Evolutionary conservation across 2,113 vertebrate species (phyloP).

Genomic region (Rostratula benghalensis): DNA sequence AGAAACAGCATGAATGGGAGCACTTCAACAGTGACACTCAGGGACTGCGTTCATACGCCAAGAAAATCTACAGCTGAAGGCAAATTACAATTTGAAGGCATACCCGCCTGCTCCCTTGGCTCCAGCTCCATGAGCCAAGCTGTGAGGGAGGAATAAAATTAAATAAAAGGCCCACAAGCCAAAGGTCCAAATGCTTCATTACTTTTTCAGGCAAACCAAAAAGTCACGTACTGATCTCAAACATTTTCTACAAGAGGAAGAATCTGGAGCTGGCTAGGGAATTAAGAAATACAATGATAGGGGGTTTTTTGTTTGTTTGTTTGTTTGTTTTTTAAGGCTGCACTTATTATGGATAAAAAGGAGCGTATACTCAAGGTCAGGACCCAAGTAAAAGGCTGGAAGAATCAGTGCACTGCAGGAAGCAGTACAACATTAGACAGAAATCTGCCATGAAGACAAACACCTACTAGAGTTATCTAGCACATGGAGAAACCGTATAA

Average conservation of each 20-base stretch:
- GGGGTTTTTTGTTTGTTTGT: too few species aligned
- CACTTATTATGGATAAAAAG: background rate
- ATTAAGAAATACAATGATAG: background rate
- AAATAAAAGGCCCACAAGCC: background rate
- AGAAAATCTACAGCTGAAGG: constrained; percentile 24
- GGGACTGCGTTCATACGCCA: background rate
- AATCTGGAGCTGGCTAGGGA: background rate
- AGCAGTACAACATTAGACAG: background rate
- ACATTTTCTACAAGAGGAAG: background rate
- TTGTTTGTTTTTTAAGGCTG: background rate
- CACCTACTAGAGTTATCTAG: background rate
- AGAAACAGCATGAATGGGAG: background rate
- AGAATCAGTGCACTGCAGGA: background rate
- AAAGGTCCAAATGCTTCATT: constrained; percentile 1
- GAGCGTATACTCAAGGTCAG: background rate
- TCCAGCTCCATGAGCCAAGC: background rate
- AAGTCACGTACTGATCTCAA: background rate
- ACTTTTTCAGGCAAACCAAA: background rate
- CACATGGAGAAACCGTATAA: background rate
- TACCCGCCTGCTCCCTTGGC: background rate
- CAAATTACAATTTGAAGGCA: constrained; percentile 33
- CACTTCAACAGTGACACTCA: background rate
- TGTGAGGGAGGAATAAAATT: constrained; percentile 1
- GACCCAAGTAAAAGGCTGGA: background rate
- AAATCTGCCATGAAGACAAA: constrained; percentile 10